Evolutionary conservation across 1,140 invertebrate species (phyloP).

Genomic region (Aculops lycopersici): DNA sequence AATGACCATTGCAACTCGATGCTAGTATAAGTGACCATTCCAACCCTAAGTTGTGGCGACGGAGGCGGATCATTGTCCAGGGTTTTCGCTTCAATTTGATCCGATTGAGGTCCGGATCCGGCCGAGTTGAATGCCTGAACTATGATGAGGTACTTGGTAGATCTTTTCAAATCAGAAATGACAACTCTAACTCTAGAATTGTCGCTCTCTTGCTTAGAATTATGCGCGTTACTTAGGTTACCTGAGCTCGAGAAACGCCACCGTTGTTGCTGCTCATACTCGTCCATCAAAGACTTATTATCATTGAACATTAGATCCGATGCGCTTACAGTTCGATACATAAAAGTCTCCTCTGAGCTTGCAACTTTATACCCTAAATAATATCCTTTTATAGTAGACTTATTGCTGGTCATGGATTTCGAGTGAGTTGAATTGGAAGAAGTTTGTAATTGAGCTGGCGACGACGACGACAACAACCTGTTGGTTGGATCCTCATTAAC

Average conservation of each 20-base stretch:
- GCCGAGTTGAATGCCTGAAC: constrained; percentile 19
- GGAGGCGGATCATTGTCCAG: constrained; percentile 11
- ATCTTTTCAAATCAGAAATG: constrained; percentile 10
- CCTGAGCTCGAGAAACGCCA: not conserved
- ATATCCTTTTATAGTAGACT: constrained; percentile 14
- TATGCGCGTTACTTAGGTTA: constrained; percentile 3
- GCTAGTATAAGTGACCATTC: constrained; percentile 1
- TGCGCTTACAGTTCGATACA: constrained; percentile 14
- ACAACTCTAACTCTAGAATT: constrained; percentile 5
- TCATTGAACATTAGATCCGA: not conserved
- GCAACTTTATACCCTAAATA: constrained; percentile 18
- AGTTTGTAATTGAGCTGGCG: no score
- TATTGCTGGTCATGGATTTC: no score
- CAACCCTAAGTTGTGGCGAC: constrained; percentile 5
- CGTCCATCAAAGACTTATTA: constrained; percentile 1
- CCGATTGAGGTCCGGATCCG: constrained; percentile 17
- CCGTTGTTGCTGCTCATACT: not conserved
- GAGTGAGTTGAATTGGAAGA: no score
- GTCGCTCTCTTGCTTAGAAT: not conserved
- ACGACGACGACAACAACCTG: no score
- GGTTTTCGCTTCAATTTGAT: constrained; percentile 15
- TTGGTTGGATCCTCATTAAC: not conserved
- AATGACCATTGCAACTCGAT: constrained; percentile 7
- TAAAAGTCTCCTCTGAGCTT: constrained; percentile 14
- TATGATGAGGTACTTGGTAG: constrained; percentile 19